A percentile compares a stretch with the other conserved stretches of the same genome.
phyloP scores from a whole-genome alignment of 2,888 invertebrate genomes.

The Amiota communis region DNA sequence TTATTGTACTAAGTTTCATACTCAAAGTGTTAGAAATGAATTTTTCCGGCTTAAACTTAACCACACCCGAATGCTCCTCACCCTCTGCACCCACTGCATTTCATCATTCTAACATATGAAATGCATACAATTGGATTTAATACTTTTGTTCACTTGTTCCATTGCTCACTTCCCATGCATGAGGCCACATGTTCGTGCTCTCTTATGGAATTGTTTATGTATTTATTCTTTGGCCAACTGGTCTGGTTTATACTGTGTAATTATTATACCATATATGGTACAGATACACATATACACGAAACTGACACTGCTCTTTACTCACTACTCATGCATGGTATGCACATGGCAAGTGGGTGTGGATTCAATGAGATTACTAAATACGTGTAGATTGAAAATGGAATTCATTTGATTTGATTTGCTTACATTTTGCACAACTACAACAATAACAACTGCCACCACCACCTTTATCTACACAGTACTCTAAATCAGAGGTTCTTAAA shows the following conservation, averaged over 20 bases:
- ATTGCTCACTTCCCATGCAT: too few species aligned
- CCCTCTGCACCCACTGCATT: too few species aligned
- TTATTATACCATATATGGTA: background rate
- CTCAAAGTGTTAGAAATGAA: background rate
- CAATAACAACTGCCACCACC: slow-evolving; percentile 24
- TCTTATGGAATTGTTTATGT: too few species aligned
- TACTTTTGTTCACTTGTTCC: background rate
- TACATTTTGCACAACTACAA: slow-evolving; percentile 57
- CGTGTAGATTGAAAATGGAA: slow-evolving; percentile 36
- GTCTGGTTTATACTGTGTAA: slow-evolving; percentile 10
- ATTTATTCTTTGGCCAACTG: slow-evolving; percentile 12
- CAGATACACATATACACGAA: too few species aligned
- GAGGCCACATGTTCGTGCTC: too few species aligned
- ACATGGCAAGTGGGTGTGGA: slow-evolving; percentile 29
- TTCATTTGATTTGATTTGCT: background rate
- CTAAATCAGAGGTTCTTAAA: too few species aligned
- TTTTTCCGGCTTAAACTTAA: slow-evolving; percentile 51
- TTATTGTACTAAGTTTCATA: too few species aligned
- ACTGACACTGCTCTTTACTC: too few species aligned
- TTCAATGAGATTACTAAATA: slow-evolving; percentile 44
- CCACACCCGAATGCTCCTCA: background rate
- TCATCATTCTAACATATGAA: too few species aligned
- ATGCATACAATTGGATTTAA: background rate
- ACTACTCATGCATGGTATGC: too few species aligned
- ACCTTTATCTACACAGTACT: too few species aligned